A percentile compares a stretch with the other conserved stretches of the same genome.
Evolutionary conservation across 2,113 vertebrate species (phyloP).

Genomic region (Salvelinus namaycush): DNA sequence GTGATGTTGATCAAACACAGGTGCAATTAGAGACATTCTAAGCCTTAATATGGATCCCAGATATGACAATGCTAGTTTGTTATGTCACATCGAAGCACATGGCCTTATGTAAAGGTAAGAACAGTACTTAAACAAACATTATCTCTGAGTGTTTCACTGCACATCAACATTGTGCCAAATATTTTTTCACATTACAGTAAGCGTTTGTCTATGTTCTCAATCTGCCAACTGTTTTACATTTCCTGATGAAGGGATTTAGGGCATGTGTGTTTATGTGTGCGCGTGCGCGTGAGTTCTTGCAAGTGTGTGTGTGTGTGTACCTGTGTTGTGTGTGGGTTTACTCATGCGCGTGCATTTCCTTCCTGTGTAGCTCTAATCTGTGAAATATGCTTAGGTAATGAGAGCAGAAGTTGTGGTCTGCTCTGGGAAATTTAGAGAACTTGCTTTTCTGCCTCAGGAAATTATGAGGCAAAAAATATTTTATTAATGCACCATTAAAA

Average conservation of each 20-base stretch:
- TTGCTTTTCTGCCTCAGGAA: slow-evolving; percentile 45
- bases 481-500: slow-evolving; percentile 72
- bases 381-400: slow-evolving; percentile 34
- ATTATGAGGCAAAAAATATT: slow-evolving; percentile 57
- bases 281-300: neutral
- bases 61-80: neutral
- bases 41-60: neutral
- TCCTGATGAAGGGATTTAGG: slow-evolving; percentile 13
- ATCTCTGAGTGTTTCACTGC: neutral
- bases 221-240: slow-evolving; percentile 23
- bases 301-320: neutral
- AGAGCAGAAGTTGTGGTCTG: slow-evolving; percentile 28
- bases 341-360: slow-evolving; percentile 1
- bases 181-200: slow-evolving; percentile 1
- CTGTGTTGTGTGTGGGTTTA: neutral
- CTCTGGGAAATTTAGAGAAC: slow-evolving; percentile 40
- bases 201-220: slow-evolving; percentile 10
- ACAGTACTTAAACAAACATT: neutral
- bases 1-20: too few relatives aligned
- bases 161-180: neutral
- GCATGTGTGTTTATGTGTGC: neutral
- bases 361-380: slow-evolving; percentile 13
- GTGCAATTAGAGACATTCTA: neutral
- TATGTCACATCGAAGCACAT: neutral
- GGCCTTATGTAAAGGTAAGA: neutral